phyloP scores from a whole-genome alignment of 2,888 invertebrate genomes.

The Diarsia brunnea region DNA sequence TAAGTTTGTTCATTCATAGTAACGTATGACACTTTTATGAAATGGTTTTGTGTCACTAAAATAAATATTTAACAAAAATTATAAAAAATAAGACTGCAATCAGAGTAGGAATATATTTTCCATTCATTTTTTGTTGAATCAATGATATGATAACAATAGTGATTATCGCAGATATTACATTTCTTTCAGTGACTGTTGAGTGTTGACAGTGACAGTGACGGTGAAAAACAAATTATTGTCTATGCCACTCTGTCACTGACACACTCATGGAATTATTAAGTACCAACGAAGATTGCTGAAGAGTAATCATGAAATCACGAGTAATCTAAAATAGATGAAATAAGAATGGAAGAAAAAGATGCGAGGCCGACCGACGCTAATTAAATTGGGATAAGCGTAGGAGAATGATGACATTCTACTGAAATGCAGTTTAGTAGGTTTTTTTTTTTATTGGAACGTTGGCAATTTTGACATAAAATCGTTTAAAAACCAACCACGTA shows the following conservation, averaged over 20 bases:
- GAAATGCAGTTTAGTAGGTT: no score
- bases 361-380: background rate
- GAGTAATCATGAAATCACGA: no score
- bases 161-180: background rate
- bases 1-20: conserved; percentile 83
- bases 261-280: background rate
- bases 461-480: conserved; percentile 5
- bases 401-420: no score
- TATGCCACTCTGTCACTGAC: background rate
- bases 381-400: background rate
- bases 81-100: background rate
- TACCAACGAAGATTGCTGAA: background rate
- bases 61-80: conserved; percentile 39
- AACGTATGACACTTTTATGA: conserved; percentile 46
- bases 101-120: conserved; percentile 23
- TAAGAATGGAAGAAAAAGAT: background rate
- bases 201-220: conserved; percentile 23
- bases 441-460: background rate
- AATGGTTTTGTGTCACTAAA: conserved; percentile 26
- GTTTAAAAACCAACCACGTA: background rate
- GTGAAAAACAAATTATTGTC: background rate
- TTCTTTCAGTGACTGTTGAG: background rate
- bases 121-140: conserved; percentile 31
- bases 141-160: background rate
- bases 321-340: no score